Percentiles rank a stretch among this genome's conserved stretches.
Conservation (phyloP, 2,888 invertebrate species). For the Pimpla rufipes region DNA sequence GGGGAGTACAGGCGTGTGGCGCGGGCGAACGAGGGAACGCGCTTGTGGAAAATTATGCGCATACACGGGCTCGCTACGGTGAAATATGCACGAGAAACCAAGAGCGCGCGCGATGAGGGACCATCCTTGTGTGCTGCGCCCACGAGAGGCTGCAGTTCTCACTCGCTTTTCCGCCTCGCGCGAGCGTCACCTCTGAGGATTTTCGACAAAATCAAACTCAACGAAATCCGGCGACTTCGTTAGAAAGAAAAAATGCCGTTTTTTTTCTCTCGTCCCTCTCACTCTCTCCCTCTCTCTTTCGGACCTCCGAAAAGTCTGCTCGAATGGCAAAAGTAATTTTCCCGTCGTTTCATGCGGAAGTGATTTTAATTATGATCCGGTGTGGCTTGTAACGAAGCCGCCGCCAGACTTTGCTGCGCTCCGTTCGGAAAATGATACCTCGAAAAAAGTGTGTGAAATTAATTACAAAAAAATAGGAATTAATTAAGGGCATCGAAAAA, state of each 20-base stretch:
- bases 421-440: not conserved
- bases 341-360: not conserved
- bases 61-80: slow-evolving; percentile 69
- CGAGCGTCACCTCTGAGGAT: slow-evolving; percentile 28
- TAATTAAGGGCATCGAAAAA: too few relatives aligned
- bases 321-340: not conserved
- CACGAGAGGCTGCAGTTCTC: slow-evolving; percentile 38
- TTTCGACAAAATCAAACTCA: slow-evolving; percentile 1
- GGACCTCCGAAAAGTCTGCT: not conserved
- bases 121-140: slow-evolving; percentile 46
- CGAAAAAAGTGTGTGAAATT: not conserved
- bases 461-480: not conserved
- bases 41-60: slow-evolving; percentile 72
- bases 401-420: not conserved
- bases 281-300: too few relatives aligned
- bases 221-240: not conserved
- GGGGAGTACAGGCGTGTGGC: not conserved
- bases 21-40: slow-evolving; percentile 32
- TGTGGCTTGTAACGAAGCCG: not conserved
- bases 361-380: not conserved
- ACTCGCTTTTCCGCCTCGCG: slow-evolving; percentile 10
- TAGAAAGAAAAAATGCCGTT: not conserved
- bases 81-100: slow-evolving; percentile 71
- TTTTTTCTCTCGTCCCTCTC: too few relatives aligned
- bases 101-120: slow-evolving; percentile 54